Base-by-base conservation (phyloP, 2,113 vertebrate species). In the Malaclemys terrapin region DNA sequence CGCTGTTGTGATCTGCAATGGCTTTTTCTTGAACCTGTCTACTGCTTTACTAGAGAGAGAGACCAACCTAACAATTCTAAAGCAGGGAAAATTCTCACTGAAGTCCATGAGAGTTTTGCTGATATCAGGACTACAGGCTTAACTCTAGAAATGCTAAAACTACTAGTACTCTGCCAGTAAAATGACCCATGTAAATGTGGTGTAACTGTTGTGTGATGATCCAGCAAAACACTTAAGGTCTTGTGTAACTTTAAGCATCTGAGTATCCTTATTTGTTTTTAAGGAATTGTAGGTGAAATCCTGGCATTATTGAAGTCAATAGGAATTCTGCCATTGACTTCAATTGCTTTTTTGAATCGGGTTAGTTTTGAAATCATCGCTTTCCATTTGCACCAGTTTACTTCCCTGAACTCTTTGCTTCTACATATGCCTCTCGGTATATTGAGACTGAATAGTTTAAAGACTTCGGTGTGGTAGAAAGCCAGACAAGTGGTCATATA, bases 361-460 rank as follows among this genome's bases (percentile, higher is more conserved):
- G 20, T 65, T 59, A 59, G n/a, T 47, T 82, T 59, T 22, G 31
- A 24, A 91, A 10, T 4, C 14, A 8, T 78, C 22, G 4, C 9
- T 65, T 75, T 65, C 0, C 78, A 11, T 79, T 94, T 87, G 83
- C 10, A 38, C 35, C 69, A 29, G 3, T 0, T 84, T 47, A 10
- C 20, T 75, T 0, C 75, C 86, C 47, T 57, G 53, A 29, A 84
- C 11, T 42, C 31, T 20, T 65, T 91, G 82, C 79, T 88, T 79
- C 57, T 72, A 84, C 72, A 50, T 75, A 0, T 0, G 8, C 47
- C 25, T 79, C 35, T 19, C 35, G 24, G 14, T 3, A 25, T 80
- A 5, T 79, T 91, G 8, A 14, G 31, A 78, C 45, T 47, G 76
- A 75, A 8, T 83, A 27, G 22, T 27, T 29, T 80, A 29, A 24